Evolutionary conservation across 2,888 invertebrate species (phyloP).

Genomic region (Melipona bicolor): DNA sequence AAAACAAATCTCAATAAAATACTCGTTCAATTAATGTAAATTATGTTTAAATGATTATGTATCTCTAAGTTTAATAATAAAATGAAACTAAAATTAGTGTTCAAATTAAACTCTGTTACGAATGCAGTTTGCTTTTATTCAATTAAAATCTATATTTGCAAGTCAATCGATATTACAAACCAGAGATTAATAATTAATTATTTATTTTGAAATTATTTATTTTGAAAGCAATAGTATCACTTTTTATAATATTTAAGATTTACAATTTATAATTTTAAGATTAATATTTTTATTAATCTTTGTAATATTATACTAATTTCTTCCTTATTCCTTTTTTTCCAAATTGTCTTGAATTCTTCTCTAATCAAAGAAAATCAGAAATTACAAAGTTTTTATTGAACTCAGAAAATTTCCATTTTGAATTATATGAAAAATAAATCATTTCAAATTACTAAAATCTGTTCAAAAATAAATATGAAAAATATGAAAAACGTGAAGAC

Average conservation of each 20-base stretch:
- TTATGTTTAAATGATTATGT: background rate
- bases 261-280: too few species aligned
- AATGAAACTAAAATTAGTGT: background rate
- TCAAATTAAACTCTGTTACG: background rate
- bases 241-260: background rate
- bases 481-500: background rate
- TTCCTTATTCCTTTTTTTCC: background rate
- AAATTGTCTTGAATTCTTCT: too few species aligned
- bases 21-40: background rate
- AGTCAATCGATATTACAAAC: background rate
- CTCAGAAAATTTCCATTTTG: too few species aligned
- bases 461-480: background rate
- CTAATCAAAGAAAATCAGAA: too few species aligned
- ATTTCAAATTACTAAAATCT: background rate
- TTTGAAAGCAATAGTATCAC: background rate
- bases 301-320: background rate
- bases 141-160: background rate
- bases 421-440: background rate
- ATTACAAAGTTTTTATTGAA: too few species aligned
- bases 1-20: too few species aligned
- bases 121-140: background rate
- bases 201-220: background rate
- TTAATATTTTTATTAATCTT: background rate
- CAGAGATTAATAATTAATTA: background rate
- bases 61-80: background rate